Evolutionary conservation across 2,888 invertebrate genomes (phyloP), one percentile per base, ranked within the genome.

Genomic region (Baronia brevicornis): DNA sequence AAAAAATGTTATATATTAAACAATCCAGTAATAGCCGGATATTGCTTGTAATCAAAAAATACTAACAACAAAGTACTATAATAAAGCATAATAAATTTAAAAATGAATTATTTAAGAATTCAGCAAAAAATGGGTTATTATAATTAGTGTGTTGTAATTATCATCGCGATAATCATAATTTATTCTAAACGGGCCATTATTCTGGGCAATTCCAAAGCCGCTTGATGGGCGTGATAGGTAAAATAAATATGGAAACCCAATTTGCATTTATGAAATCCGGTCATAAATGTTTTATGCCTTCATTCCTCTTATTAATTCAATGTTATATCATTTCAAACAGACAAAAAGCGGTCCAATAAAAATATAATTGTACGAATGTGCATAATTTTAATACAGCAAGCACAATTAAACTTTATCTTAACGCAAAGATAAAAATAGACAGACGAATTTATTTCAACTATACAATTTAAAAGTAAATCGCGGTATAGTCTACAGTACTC

Each of bases 161-260:
- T 35, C 20, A n/a, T 26, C 29, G 24, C 29, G 7, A 26, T 30
- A 35, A 35, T 30, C 14, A 4, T 36, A 28, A 33, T 36, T 21
- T 33, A 39, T 30, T 37, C 30, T 29, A 32, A 27, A 17, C 29
- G 27, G 8, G 18, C 17, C 23, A 28, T 31, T 20, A 35, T 25
- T 35, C 33, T 36, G 37, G 21, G 30, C 21, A 42, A 36, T 39
- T 50, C 48, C 47, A 46, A 48, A 41, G 42, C 34, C 34, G 39
- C 32, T 54, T 58, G 57, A 60, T 50, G 51, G 43, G 51, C 60
- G 57, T 54, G 52, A 56, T 60, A 61, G 56, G 56, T 50, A 55
- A 51, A 51, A 54, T 54, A 58, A 54, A 56, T 46, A 48, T 48
- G 43, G 38, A 46, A 41, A 42, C 41, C 46, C 48, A 56, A 64